A percentile compares a stretch with the other conserved stretches of the same genome.
Conservation (phyloP, 2,797 vertebrate species). For the Neosalanx taihuensis region DNA sequence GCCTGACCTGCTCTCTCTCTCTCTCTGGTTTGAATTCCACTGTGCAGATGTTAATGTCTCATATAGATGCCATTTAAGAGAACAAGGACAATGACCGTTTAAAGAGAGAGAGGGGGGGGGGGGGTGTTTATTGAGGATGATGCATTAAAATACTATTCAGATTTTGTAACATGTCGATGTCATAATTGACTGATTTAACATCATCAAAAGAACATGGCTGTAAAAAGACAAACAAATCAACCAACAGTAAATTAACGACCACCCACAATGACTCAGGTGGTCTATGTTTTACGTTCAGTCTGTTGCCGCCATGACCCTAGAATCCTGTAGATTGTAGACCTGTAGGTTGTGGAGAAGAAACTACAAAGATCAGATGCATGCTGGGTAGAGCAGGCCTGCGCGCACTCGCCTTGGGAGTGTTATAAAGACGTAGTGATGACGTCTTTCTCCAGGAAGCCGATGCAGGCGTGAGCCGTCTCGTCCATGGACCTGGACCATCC, state of each 20-base stretch:
- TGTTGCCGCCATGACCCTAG: neutral
- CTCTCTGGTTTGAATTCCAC: too few relatives aligned
- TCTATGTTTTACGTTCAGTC: neutral
- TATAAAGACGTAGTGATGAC: conserved; percentile 21
- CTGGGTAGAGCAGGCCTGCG: neutral
- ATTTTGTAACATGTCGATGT: neutral
- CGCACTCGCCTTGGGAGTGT: neutral
- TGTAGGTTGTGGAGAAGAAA: neutral
- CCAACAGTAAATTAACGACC: neutral
- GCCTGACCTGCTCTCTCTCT: too few relatives aligned
- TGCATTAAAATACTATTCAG: too few relatives aligned
- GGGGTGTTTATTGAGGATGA: too few relatives aligned
- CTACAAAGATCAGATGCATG: neutral
- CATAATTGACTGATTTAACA: too few relatives aligned
- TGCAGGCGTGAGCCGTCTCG: conserved; percentile 69
- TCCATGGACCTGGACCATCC: conserved; percentile 76
- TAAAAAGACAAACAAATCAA: neutral
- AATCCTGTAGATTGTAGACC: neutral
- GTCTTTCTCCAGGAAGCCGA: conserved; percentile 64
- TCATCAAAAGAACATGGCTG: neutral
- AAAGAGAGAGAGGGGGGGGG: neutral
- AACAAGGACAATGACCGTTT: neutral
- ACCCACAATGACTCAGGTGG: neutral
- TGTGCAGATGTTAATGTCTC: too few relatives aligned
- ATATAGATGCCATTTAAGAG: neutral